Evolutionary conservation across 2,888 invertebrate genomes (phyloP).

Genomic region (Xestia ashworthii): DNA sequence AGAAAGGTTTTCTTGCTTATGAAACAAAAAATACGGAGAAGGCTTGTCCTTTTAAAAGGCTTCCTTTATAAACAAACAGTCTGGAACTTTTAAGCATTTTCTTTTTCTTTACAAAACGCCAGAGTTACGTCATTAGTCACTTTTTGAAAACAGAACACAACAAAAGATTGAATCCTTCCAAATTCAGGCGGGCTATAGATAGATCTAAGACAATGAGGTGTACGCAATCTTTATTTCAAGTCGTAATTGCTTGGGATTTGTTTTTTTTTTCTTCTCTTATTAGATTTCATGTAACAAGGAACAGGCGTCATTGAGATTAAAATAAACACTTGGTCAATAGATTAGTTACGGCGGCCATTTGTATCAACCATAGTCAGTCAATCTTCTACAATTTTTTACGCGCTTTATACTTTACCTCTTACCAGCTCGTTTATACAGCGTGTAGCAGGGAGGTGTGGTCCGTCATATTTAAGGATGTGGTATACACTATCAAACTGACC

Average conservation of each 20-base stretch:
- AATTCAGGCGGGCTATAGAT: conserved; percentile 30
- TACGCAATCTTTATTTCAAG: conserved; percentile 37
- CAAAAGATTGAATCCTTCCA: conserved; percentile 42
- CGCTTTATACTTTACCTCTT: not conserved
- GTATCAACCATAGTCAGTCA: not conserved
- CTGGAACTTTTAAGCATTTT: conserved; percentile 15
- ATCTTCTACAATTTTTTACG: not conserved
- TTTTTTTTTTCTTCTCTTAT: conserved; percentile 8
- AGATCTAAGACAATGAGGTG: conserved; percentile 29
- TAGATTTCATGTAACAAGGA: not conserved
- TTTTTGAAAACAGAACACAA: conserved; percentile 11
- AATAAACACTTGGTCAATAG: not conserved
- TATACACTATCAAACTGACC: no score
- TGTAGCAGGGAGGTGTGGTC: no score
- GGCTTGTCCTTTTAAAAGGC: conserved; percentile 16
- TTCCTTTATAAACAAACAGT: conserved; percentile 2
- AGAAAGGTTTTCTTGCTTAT: not conserved
- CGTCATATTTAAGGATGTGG: no score
- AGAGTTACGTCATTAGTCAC: conserved; percentile 12
- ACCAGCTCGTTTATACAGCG: not conserved
- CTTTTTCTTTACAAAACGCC: not conserved
- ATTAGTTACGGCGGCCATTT: conserved; percentile 10
- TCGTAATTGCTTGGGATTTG: conserved; percentile 3
- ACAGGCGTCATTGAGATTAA: not conserved
- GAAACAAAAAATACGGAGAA: conserved; percentile 8